Conservation (phyloP, 2,888 invertebrate genomes). For the Linnaemya vulpina region DNA sequence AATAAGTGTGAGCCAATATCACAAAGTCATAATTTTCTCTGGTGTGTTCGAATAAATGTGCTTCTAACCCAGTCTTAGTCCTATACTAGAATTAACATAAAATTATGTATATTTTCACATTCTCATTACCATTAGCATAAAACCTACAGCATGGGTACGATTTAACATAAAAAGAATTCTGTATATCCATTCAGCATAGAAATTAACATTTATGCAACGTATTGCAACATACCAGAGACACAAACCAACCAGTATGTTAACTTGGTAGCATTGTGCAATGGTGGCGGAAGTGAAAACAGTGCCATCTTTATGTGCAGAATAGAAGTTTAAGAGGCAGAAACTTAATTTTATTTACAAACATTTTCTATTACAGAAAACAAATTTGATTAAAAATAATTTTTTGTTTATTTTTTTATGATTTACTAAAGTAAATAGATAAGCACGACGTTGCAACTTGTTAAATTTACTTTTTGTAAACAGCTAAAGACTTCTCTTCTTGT, state of each 20-base stretch:
- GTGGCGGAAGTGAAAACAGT: conserved; percentile 50
- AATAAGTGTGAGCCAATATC: no score
- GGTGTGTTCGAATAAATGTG: no score
- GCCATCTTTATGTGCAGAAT: conserved; percentile 52
- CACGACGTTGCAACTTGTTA: not conserved
- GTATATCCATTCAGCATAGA: not conserved
- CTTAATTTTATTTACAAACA: not conserved
- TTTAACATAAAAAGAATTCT: not conserved
- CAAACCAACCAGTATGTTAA: conserved; percentile 51
- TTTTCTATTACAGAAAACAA: not conserved
- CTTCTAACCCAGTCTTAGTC: not conserved
- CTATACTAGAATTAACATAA: not conserved
- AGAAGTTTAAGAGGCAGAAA: conserved; percentile 23
- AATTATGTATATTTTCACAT: not conserved
- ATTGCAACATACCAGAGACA: conserved; percentile 62
- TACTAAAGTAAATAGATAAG: not conserved
- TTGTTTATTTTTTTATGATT: not conserved
- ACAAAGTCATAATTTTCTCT: no score
- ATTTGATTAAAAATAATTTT: not conserved
- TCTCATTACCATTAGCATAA: not conserved
- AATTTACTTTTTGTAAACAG: no score
- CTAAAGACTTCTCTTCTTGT: not conserved
- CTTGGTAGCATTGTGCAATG: conserved; percentile 63
- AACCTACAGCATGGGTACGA: not conserved
- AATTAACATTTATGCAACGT: conserved; percentile 20